Conservation (phyloP, 2,888 invertebrate genomes). For the Ochropleura leucogaster region DNA sequence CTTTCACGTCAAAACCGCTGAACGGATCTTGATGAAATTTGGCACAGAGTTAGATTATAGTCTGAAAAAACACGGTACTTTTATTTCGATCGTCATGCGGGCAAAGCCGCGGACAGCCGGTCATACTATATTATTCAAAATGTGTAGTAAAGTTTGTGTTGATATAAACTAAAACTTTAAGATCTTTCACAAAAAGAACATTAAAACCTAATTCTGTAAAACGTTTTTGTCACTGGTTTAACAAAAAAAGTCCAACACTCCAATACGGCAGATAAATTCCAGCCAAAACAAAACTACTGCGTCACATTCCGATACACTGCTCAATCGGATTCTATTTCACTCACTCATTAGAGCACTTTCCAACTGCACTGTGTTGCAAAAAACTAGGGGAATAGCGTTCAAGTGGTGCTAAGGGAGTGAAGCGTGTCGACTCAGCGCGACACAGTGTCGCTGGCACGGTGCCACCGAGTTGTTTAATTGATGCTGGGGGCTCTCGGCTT, state of each 20-base stretch:
- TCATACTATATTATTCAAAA: neutral
- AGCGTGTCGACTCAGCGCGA: slow-evolving; percentile 48
- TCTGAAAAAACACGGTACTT: too few relatives aligned
- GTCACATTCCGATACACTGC: slow-evolving; percentile 26
- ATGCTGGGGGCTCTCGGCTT: slow-evolving; percentile 59
- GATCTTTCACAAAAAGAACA: neutral
- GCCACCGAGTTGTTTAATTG: slow-evolving; percentile 62
- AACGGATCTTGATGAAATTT: too few relatives aligned
- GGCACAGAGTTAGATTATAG: too few relatives aligned
- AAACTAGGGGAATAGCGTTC: slow-evolving; percentile 48
- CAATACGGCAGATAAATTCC: slow-evolving; percentile 23
- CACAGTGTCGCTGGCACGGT: slow-evolving; percentile 53
- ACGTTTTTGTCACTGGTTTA: neutral
- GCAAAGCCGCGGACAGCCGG: too few relatives aligned
- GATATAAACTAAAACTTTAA: neutral
- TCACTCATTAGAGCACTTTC: slow-evolving; percentile 49
- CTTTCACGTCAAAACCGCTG: too few relatives aligned
- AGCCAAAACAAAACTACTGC: slow-evolving; percentile 19
- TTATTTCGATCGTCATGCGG: too few relatives aligned
- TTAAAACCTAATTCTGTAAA: neutral
- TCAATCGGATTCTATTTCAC: slow-evolving; percentile 44
- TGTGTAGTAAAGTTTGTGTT: neutral
- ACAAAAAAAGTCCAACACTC: slow-evolving; percentile 7
- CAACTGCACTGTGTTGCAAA: slow-evolving; percentile 49
- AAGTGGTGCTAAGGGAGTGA: slow-evolving; percentile 54